Base-by-base conservation (phyloP, 2,113 vertebrate species). In the Melanocharis versteri region DNA sequence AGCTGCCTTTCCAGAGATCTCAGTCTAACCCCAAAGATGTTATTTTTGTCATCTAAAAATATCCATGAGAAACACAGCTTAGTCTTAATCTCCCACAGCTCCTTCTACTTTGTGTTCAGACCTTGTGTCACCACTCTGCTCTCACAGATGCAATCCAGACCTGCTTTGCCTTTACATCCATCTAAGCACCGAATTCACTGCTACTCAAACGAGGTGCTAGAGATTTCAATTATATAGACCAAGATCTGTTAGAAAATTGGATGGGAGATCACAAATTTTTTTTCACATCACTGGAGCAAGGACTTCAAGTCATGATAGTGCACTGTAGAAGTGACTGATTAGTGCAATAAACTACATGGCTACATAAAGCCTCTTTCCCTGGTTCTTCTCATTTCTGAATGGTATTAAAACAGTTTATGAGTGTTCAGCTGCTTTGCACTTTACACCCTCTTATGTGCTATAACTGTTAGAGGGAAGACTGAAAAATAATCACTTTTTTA, bases 361-460 rank as follows among this genome's bases (percentile, higher is more conserved):
- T 66, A 88, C 45, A 11, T 79, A 84, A 90, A 76, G 78, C 42
- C 58, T 87, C 82, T 87, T 73, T 45, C 72, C 61, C 42, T 87
- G 31, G 12, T 78, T 61, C 91, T 93, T 71, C 89, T 83, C 45
- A 86, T 85, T 94, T 86, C 70, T 80, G 77, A 91, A 54, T 61
- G 56, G 27, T 70, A 90, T 90, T 95, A 91, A 96, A 93, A 95
- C 70, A 94, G 78, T 94, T 96, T 91, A 94, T 27, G 91, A 73
- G 68, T 23, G 70, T 80, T 96, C 89, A 91, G 94, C 75, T 93
- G 70, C 89, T 91, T 65, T 77, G 62, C 73, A 94, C 45, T 87
- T 96, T 89, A 89, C 57, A 70, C 73, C 42, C 60, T 89, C 80
- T 66, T 17, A 77, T 26, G 15, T 85, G 54, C 60, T 45, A 62